Evolutionary conservation across 1,140 invertebrate genomes (phyloP), one percentile per base, ranked within the genome.

Genomic region (Paralvinella palmiformis): DNA sequence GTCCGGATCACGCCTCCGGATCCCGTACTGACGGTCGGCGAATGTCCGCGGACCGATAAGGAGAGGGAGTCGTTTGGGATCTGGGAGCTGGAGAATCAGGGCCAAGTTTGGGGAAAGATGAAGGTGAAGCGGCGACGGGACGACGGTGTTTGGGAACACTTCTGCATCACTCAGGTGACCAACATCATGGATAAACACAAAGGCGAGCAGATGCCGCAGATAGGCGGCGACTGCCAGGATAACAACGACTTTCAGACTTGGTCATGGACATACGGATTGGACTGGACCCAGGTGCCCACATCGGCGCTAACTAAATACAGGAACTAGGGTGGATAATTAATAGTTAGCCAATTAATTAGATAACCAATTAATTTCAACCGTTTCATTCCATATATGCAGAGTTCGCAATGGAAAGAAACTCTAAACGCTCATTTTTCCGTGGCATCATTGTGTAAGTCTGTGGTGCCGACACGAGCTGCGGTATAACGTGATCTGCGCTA

Each of bases 201-300:
- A 15, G 20, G 36, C 0, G 59, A 66, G 50, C 64, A 66, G 58
- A 66, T 66, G 64, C 64, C 64, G 0, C 45, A 66, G 50, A n/a
- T 66, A 5, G 61, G 48, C 3, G 64, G 45, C 1, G 20, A 3
- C 17, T 66, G 64, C 59, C 35, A 66, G 24, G 33, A n/a, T 3
- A 57, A 27, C 35, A 59, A 66, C 20, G 35, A 32, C 15, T 66
- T 62, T 36, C 64, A 66, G 59, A 37, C 35, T 22, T 66, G 64
- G 64, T 20, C 53, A n/a, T 66, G 62, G 50, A 66, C 59, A 1
- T 66, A 62, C 50, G 53, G 35, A n/a, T 60, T 65, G 44, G 32
- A 59, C 20, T 65, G 48, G 20, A 36, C 41, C 15, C 63, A 62
- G 32, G 63, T 61, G 31, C 44, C 63, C 24, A 22, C 3, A 7